Evolutionary conservation across 2,797 vertebrate genomes (phyloP).

Genomic region (Diglossa cyanea): DNA sequence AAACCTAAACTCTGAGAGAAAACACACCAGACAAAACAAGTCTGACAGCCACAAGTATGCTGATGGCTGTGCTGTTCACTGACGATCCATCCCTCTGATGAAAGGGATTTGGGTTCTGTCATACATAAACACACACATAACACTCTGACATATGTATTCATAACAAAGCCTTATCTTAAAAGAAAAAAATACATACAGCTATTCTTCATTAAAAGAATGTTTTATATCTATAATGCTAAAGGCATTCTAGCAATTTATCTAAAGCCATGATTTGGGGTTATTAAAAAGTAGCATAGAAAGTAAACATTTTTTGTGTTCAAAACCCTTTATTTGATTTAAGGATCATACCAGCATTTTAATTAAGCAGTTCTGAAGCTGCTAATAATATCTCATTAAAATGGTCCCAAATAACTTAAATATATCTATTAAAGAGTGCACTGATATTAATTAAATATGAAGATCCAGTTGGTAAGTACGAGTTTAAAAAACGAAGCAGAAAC

Average conservation of each 20-base stretch:
- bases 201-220: background rate
- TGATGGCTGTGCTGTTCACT: background rate
- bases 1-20: background rate
- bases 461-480: background rate
- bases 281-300: background rate
- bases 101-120: background rate
- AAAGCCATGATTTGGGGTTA: background rate
- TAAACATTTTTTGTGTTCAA: constrained; percentile 8
- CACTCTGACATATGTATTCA: background rate
- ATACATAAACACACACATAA: background rate
- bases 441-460: background rate
- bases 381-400: constrained; percentile 15
- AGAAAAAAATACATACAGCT: background rate
- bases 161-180: background rate
- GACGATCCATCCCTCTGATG: background rate
- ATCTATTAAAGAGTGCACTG: background rate
- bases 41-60: background rate
- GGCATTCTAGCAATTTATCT: background rate
- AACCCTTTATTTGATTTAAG: background rate
- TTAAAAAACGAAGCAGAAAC: background rate
- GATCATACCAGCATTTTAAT: constrained; percentile 16
- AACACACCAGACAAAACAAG: background rate
- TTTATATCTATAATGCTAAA: background rate
- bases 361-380: constrained; percentile 14
- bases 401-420: background rate